A percentile compares a stretch with the other conserved stretches of the same genome.
Evolutionary conservation across 2,113 vertebrate species (phyloP).

Genomic region (Hypocryptadius cinnamomeus): DNA sequence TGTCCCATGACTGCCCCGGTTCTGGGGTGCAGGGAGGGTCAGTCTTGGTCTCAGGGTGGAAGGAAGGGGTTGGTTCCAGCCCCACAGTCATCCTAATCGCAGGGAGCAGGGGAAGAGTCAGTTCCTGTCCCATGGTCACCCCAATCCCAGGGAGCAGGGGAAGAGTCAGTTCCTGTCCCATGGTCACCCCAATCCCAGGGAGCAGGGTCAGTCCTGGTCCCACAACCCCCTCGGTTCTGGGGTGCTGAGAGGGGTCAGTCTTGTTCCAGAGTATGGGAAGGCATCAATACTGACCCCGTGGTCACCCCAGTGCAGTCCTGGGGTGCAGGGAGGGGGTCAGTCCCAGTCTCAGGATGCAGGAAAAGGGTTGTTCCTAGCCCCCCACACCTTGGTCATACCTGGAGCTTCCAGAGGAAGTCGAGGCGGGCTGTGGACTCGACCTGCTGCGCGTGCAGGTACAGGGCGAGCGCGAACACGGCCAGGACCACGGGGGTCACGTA

Average conservation of each 20-base stretch:
- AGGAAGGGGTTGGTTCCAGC: background rate
- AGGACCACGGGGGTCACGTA: slow-evolving; percentile 91
- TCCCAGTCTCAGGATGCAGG: background rate
- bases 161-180: no score
- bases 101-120: no score
- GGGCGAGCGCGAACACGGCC: slow-evolving; percentile 88
- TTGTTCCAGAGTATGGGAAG: background rate
- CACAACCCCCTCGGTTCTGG: background rate
- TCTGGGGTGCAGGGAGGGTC: background rate
- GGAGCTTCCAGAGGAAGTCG: slow-evolving; percentile 97
- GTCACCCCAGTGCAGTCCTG: background rate
- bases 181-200: background rate
- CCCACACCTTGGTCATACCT: slow-evolving; percentile 67
- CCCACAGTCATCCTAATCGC: no score
- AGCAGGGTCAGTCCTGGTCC: background rate
- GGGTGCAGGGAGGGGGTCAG: background rate
- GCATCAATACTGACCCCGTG: fast-evolving
- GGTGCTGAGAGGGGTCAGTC: background rate
- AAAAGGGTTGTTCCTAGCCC: background rate
- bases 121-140: background rate
- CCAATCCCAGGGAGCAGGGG: no score
- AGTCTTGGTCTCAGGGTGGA: no score
- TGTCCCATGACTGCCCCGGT: background rate
- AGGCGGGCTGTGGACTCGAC: slow-evolving; percentile 94
- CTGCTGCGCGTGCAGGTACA: slow-evolving; percentile 95